Evolutionary conservation across 2,113 vertebrate species (phyloP), one percentile per base, ranked within the genome.

Genomic region (Indicator maculatus): DNA sequence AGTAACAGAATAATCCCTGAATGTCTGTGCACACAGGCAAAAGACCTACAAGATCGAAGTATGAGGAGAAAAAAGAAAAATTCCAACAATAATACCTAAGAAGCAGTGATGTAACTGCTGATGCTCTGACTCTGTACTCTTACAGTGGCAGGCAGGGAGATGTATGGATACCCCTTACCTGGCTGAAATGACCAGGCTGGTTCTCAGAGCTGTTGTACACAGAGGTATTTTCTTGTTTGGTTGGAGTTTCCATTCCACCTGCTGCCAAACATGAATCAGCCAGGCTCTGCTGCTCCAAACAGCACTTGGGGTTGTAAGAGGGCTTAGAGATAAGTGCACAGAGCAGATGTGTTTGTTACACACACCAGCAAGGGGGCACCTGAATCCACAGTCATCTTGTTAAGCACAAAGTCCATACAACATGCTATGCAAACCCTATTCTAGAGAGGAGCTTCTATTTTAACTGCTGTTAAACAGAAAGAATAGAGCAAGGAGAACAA

Each of bases 21-120:
- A 27, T 31, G 2, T 11, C 4, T 2, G 11, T 13, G 15, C 9
- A 21, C 0, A 1, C 65, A 73, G 47, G 33, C 33, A 45, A 60
- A 52, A 67, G 31, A 69, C 24, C 26, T 16, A 24, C 0, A 5
- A 65, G 33, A 59, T 6, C 2, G 2, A 71, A 86, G 14, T 21
- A n/a, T 5, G 58, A 74, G 56, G 15, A 8, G 24, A 3, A 31
- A 56, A 61, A 66, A 65, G 15, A 1, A 23, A 58, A 38, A 47
- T 60, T 85, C 87, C 30, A 70, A 53, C 55, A 50, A 3, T 33
- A 76, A 30, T 5, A 72, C 8, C 60, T 44, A 70, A 55, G 45
- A 14, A 85, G 56, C 53, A 45, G 20, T 1, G 16, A 23, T 4
- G 8, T 15, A 61, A 20, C 24, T 77, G 60, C 69, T 65, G 65